Percentiles rank a stretch among this genome's conserved stretches.
Evolutionary conservation across 2,113 vertebrate genomes (phyloP).

Genomic region (Alouatta palliata): DNA sequence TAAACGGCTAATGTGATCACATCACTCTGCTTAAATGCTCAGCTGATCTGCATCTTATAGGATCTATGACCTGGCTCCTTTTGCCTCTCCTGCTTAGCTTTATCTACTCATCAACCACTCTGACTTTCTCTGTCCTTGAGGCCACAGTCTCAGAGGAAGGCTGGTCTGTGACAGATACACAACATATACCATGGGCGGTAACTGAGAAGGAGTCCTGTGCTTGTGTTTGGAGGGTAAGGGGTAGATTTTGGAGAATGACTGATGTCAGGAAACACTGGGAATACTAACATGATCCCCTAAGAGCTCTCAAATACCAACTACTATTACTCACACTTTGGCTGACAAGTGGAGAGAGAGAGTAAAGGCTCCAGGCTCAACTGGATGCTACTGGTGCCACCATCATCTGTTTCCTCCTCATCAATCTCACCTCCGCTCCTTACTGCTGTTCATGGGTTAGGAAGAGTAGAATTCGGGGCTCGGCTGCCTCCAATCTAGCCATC

Average conservation of each 20-base stretch:
- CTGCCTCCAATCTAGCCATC: neutral
- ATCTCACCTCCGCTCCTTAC: neutral
- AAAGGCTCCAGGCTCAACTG: too few relatives aligned
- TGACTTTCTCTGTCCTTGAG: neutral
- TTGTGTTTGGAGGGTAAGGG: neutral
- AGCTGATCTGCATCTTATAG: too few relatives aligned
- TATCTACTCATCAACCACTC: neutral
- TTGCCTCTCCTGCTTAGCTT: neutral
- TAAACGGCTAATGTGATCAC: neutral
- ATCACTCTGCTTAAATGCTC: neutral
- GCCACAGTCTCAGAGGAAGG: neutral
- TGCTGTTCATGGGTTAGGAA: neutral
- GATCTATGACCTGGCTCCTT: neutral
- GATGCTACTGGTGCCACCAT: too few relatives aligned
- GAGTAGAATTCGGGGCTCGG: neutral
- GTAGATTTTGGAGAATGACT: neutral
- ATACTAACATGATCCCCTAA: fast-evolving
- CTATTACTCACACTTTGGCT: fast-evolving
- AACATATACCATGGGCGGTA: neutral
- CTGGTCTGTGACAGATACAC: neutral
- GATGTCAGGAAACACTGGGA: neutral
- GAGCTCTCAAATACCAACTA: neutral
- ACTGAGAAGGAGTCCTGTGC: neutral
- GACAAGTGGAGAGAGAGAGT: neutral
- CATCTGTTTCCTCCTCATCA: neutral